Base-by-base conservation (phyloP, 2,888 invertebrate genomes). In the Drosophila limbata region DNA sequence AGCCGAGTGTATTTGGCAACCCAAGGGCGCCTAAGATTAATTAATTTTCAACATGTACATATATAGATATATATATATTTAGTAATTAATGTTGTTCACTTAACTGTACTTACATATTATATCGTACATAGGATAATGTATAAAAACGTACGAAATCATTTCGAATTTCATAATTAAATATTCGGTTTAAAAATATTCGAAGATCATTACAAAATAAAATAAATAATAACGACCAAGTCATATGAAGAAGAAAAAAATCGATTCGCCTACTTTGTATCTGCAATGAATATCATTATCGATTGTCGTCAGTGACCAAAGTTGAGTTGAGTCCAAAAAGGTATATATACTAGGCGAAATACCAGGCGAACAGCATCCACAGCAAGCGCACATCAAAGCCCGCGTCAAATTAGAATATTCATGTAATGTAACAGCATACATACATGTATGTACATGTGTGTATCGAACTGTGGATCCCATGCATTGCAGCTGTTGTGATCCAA, bases 171-270 rank as follows among this genome's bases (percentile, higher is more conserved):
- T 47, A 40, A 28, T 8, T 8, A 28, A 28, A 28, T 45, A 69
- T n/a, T 48, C 53, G 19, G 50, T 28, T 15, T 39, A 42, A 42
- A 51, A 42, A 47, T 28, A 33, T 50, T 62, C 37, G 19, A 65
- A 77, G 21, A 5, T 48, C 33, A 21, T 64, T 64, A 60, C 19
- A 21, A 35, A 51, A 25, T 15, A n/a, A 53, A 33, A 33, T 13
- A 13, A 15, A 17, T 17, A 73, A 69, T 77, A 81, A 80, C 82
- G 86, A 83, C 84, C 65, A 86, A 81, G 81, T 81, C 84, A 60
- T 57, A 64, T 79, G 69, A 77, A 77, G 69, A 77, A 73, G 44
- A 37, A 45, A 56, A n/a, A 42, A 51, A 10, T 11, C 15, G 25
- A 33, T 15, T 28, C 13, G 8, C 3, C 44, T 33, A 5, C 6